Percentiles rank a stretch among this genome's conserved stretches.
Evolutionary conservation across 2,797 vertebrate genomes (phyloP).

Genomic region (Chiroxiphia lanceolata): DNA sequence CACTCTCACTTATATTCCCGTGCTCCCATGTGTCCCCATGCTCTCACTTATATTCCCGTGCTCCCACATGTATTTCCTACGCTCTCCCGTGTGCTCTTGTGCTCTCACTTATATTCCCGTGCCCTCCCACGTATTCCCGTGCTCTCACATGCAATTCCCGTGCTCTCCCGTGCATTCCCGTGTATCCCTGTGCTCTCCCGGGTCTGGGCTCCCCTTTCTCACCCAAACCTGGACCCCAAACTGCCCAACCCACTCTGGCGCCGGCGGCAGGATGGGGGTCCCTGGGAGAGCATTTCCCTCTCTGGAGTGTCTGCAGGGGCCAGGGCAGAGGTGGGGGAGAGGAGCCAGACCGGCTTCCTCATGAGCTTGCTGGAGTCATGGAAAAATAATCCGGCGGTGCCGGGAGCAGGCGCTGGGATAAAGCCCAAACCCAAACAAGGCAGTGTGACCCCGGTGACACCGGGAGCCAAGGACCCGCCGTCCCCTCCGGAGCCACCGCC

Average conservation of each 20-base stretch:
- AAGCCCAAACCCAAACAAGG: not conserved
- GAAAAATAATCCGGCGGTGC: not conserved
- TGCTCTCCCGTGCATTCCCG: accelerated
- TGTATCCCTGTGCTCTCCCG: accelerated
- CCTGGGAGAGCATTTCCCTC: not conserved
- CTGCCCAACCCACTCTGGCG: accelerated
- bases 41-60: accelerated
- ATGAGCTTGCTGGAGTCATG: accelerated
- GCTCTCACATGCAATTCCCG: not conserved
- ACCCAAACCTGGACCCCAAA: not conserved
- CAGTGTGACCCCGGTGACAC: not conserved
- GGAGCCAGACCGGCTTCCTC: not conserved
- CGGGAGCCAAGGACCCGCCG: not conserved
- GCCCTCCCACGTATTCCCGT: not conserved
- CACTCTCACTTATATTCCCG: not conserved
- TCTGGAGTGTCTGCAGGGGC: accelerated
- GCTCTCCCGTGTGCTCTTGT: not conserved
- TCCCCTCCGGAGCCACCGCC: not conserved
- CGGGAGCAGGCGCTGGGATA: not conserved
- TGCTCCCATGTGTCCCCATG: accelerated
- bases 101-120: not conserved
- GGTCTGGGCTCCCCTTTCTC: not conserved
- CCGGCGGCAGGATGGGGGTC: not conserved
- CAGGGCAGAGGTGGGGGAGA: not conserved
- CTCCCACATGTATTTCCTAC: not conserved